phyloP scores from a whole-genome alignment of 37 sponge, comb jelly and placozoan species.

The Axinella damicornis region DNA sequence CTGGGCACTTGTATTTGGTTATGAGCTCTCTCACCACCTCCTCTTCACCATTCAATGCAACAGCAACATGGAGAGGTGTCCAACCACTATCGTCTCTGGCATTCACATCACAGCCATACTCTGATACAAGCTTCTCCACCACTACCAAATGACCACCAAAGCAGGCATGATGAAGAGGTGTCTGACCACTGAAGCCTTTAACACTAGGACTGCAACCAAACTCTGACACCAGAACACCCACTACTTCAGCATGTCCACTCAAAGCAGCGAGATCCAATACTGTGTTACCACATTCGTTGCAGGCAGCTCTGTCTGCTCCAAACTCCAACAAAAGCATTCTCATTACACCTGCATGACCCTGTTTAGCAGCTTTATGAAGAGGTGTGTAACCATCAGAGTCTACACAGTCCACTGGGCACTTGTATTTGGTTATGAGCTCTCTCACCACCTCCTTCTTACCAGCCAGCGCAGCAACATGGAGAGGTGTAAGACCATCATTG shows the following conservation, averaged over 20 bases:
- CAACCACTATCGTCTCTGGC: too few relatives aligned
- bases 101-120: too few relatives aligned
- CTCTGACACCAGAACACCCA: not conserved
- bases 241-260: not conserved
- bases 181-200: not conserved
- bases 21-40: too few relatives aligned
- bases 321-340: not conserved
- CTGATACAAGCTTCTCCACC: too few relatives aligned
- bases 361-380: not conserved
- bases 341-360: conserved; percentile 1
- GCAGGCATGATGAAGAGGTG: too few relatives aligned
- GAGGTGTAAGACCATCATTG: not conserved
- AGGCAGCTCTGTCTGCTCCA: not conserved
- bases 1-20: not conserved
- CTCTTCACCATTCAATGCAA: too few relatives aligned
- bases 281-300: too few relatives aligned
- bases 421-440: not conserved
- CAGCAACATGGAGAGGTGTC: too few relatives aligned
- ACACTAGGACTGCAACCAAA: not conserved
- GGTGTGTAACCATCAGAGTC: conserved; percentile 5
- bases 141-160: not conserved
- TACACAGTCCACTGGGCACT: not conserved
- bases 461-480: not conserved
- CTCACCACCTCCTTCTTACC: not conserved
- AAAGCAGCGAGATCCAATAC: conserved; percentile 4